Evolutionary conservation across 2,797 vertebrate genomes (phyloP).

Genomic region (Characodon lateralis): DNA sequence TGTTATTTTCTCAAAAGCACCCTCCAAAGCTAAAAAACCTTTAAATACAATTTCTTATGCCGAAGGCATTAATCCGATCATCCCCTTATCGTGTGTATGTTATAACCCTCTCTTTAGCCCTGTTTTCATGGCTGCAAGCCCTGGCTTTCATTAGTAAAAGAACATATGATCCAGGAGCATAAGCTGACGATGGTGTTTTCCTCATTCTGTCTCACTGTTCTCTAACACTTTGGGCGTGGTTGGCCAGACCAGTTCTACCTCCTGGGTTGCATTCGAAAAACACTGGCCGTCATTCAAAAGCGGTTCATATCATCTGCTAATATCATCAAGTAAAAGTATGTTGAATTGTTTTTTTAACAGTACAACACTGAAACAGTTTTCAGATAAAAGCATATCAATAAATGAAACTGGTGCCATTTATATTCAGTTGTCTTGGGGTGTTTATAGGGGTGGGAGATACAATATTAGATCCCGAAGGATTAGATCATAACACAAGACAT

Average conservation of each 20-base stretch:
- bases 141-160: background rate
- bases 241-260: constrained; percentile 60
- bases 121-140: constrained; percentile 5
- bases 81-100: background rate
- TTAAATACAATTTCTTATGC: background rate
- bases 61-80: background rate
- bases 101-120: background rate
- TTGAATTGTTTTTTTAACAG: background rate
- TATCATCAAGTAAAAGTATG: background rate
- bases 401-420: background rate
- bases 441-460: background rate
- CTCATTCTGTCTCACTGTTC: constrained; percentile 19
- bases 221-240: constrained; percentile 57
- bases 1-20: background rate
- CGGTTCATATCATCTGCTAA: background rate
- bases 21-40: background rate
- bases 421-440: background rate
- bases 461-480: background rate
- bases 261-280: constrained; percentile 55
- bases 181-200: constrained; percentile 19
- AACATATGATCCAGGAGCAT: constrained; percentile 8
- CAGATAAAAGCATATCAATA: background rate
- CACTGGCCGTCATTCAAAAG: background rate
- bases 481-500: background rate
- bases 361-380: background rate